A percentile compares a stretch with the other conserved stretches of the same genome.
Conservation (phyloP, 2,797 vertebrate genomes). For the Rhadinocentrus ornatus region DNA sequence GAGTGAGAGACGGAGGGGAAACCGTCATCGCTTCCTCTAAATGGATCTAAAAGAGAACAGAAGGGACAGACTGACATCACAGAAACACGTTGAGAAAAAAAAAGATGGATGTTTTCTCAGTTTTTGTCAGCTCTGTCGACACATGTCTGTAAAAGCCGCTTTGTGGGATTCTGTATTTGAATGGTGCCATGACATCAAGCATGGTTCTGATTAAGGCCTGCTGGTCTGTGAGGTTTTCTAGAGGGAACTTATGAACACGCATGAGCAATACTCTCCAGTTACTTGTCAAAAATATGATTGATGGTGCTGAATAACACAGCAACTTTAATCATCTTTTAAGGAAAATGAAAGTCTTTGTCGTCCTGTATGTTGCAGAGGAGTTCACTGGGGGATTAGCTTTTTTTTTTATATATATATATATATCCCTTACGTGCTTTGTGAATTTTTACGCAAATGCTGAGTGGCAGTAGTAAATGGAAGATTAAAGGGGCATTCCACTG, state of each 20-base stretch:
- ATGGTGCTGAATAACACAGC: constrained; percentile 68
- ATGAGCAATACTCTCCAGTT: constrained; percentile 63
- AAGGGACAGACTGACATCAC: constrained; percentile 29
- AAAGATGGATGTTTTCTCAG: constrained; percentile 14
- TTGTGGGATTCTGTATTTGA: constrained; percentile 22
- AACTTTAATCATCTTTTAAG: constrained; percentile 62
- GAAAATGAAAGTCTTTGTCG: constrained; percentile 60
- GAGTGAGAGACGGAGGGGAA: constrained; percentile 57
- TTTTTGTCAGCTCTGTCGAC: constrained; percentile 49
- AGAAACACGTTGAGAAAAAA: constrained; percentile 17
- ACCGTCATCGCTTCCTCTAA: background rate
- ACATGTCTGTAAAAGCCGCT: constrained; percentile 22
- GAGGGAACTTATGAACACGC: constrained; percentile 61
- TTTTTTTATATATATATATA: constrained; percentile 35
- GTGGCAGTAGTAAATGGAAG: constrained; percentile 32
- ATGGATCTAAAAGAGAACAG: constrained; percentile 35
- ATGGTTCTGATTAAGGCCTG: constrained; percentile 71
- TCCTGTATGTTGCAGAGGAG: constrained; percentile 41
- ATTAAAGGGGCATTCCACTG: constrained; percentile 21
- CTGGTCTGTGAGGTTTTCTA: constrained; percentile 61
- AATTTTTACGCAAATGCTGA: constrained; percentile 32
- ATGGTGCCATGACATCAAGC: constrained; percentile 46
- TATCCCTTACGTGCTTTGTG: constrained; percentile 40
- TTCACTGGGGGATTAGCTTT: constrained; percentile 38
- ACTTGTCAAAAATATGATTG: constrained; percentile 79